Percentiles rank a stretch among this genome's conserved stretches.
Conservation (phyloP, 2,888 invertebrate genomes). For the Trypoxylon attenuatum region DNA sequence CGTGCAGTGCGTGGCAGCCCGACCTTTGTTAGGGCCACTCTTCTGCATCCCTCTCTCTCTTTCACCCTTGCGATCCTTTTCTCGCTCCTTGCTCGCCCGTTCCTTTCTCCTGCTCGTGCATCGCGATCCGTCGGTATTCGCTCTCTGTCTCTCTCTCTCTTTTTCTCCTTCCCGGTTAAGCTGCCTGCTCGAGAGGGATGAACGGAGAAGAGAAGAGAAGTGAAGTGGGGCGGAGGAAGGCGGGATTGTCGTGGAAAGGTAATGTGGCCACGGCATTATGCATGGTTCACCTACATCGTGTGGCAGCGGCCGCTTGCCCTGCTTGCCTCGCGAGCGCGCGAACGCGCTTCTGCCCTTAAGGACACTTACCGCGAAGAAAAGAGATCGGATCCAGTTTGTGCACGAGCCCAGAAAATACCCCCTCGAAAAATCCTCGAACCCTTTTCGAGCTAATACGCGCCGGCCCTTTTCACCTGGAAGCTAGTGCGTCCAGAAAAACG, state of each 20-base stretch:
- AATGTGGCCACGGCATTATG: conserved; percentile 53
- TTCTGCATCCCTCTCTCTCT: conserved; percentile 28
- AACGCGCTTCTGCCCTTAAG: conserved; percentile 51
- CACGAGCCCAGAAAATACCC: conserved; percentile 70
- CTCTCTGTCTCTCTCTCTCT: conserved; percentile 11
- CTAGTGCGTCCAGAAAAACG: conserved; percentile 10
- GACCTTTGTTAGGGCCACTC: conserved; percentile 57
- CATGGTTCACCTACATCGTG: conserved; percentile 63
- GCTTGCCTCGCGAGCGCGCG: conserved; percentile 12
- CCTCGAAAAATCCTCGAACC: conserved; percentile 52
- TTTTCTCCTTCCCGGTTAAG: background rate
- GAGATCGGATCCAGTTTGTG: conserved; percentile 66
- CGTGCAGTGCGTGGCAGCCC: conserved; percentile 57
- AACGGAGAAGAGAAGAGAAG: conserved; percentile 1
- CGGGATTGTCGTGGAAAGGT: conserved; percentile 54
- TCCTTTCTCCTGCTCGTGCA: conserved; percentile 24
- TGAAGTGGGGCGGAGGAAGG: conserved; percentile 5
- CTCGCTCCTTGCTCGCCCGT: conserved; percentile 10
- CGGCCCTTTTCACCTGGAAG: conserved; percentile 53
- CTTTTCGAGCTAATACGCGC: conserved; percentile 63
- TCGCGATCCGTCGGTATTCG: conserved; percentile 33
- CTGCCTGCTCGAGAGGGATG: background rate
- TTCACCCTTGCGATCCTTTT: conserved; percentile 7
- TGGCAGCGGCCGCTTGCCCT: too few species aligned
- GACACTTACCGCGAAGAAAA: conserved; percentile 30